A percentile compares a stretch with the other conserved stretches of the same genome.
phyloP scores from a whole-genome alignment of 2,888 invertebrate species.

The Drosophila lacicola region DNA sequence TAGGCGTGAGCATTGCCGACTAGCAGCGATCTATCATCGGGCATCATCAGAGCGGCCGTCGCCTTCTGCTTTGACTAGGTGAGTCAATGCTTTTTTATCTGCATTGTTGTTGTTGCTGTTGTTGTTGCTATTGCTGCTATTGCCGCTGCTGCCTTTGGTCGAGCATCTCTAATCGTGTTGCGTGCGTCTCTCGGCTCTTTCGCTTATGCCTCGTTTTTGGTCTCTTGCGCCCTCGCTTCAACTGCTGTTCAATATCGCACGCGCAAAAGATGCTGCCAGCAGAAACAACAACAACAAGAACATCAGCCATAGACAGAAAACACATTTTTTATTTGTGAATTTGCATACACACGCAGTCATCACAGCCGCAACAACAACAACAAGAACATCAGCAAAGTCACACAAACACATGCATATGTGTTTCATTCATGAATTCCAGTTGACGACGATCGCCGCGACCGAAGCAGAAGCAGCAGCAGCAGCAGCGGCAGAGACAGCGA shows the following conservation, averaged over 20 bases:
- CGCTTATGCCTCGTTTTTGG: constrained; percentile 12
- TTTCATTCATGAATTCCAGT: constrained; percentile 79
- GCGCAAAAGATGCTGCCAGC: constrained; percentile 71
- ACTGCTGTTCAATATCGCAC: constrained; percentile 55
- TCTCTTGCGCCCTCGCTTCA: constrained; percentile 24
- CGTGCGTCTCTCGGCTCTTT: constrained; percentile 32
- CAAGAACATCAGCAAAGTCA: constrained; percentile 31
- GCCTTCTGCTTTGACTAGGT: constrained; percentile 47
- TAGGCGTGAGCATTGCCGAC: constrained; percentile 21
- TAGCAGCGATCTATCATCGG: constrained; percentile 57
- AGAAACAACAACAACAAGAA: constrained; percentile 25
- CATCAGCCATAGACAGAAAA: constrained; percentile 54
- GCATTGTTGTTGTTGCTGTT: constrained; percentile 32
- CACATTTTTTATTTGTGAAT: constrained; percentile 75
- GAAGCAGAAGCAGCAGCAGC: constrained; percentile 17
- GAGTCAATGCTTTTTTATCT: constrained; percentile 63
- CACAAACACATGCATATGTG: constrained; percentile 63
- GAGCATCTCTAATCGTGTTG: constrained; percentile 43
- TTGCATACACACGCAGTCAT: constrained; percentile 75
- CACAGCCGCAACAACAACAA: constrained; percentile 28
- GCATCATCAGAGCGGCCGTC: constrained; percentile 36
- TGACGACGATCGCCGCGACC: constrained; percentile 51
- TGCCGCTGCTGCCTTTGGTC: constrained; percentile 15
- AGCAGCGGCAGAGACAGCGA: constrained; percentile 1
- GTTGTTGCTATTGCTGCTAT: not conserved